Base-by-base conservation (phyloP, 2,888 invertebrate species). In the Melanostoma mellinum region DNA sequence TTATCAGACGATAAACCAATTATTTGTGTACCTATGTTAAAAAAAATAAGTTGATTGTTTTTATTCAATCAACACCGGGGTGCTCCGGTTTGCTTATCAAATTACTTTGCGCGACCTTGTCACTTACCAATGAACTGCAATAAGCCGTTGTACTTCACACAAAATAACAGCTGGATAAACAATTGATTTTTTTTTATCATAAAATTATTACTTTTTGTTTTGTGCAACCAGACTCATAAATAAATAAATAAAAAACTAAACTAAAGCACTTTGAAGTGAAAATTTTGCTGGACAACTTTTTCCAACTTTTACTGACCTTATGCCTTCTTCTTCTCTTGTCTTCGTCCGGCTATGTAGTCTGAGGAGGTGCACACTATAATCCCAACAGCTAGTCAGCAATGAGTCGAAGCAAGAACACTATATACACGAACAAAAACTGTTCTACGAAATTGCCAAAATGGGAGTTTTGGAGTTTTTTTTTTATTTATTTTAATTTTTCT, bases 251-350 rank as follows among this genome's bases (percentile, higher is more conserved):
- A 38, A 32, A 74, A 65, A n/a, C 6, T 4, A 36, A 65, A 58
- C 42, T 33, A 65, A 10, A 40, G 60, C 48, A 30, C 44, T 52
- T 60, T 55, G 35, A 58, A 63, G 72, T 52, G 82, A 82, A 82
- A 73, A 73, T 68, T 78, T 82, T 78, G 30, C 56, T 63, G 63
- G 68, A 73, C 77, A 56, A 38, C 3, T 9, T 79, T 53, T 75
- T 60, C 20, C 61, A 75, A 84, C 74, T 84, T 84, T 75, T 79
- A 84, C 84, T 84, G 79, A 84, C 84, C 84, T 84, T 79, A 84
- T 84, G 74, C 60, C 78, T 78, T 69, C 58, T 73, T n/a, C 77
- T 32, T 20, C 40, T 71, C 61, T 61, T 48, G 0, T 63, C n/a
- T 36, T 58, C 69, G 74, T 35, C 67, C 61, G 67, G 48, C 50